These are phyloP conservation scores for Thripadectes ignobilis DNA, from an alignment of 2,797 vertebrate genomes.

Conservation along the genomic window DNA sequence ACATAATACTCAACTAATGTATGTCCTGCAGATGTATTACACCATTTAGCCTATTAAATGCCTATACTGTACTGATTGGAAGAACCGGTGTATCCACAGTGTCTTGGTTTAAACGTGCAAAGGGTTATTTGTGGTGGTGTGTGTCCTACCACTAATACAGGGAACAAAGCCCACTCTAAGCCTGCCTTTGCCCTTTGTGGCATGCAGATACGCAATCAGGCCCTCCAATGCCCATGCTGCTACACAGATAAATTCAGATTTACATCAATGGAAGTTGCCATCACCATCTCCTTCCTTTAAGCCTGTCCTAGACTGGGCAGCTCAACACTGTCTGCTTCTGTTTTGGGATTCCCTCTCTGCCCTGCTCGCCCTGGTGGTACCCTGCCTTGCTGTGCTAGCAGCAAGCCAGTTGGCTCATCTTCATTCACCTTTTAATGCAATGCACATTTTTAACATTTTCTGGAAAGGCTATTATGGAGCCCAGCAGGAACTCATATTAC, in stretches of 20 bases:
- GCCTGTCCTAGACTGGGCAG: not conserved
- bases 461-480: not conserved
- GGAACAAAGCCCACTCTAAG: fast-evolving
- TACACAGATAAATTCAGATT: not conserved
- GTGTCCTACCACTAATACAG: not conserved
- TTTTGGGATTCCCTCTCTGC: not conserved
- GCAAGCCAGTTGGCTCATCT: not conserved
- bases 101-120: not conserved
- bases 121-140: not conserved
- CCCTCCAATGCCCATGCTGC: not conserved
- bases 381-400: not conserved
- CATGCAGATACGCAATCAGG: not conserved
- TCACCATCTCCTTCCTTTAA: fast-evolving
- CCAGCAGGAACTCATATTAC: constrained; percentile 49
- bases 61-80: constrained; percentile 51
- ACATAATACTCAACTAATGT: constrained; percentile 61
- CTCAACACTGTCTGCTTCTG: not conserved
- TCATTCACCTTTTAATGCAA: not conserved
- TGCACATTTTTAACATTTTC: constrained; percentile 26
- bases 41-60: constrained; percentile 70
- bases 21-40: constrained; percentile 68
- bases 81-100: not conserved
- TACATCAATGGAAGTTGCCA: not conserved
- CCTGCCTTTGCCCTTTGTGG: not conserved
- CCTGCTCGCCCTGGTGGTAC: not conserved